phyloP scores from a whole-genome alignment of 2,888 invertebrate species.

The Syrista parreyssii region DNA sequence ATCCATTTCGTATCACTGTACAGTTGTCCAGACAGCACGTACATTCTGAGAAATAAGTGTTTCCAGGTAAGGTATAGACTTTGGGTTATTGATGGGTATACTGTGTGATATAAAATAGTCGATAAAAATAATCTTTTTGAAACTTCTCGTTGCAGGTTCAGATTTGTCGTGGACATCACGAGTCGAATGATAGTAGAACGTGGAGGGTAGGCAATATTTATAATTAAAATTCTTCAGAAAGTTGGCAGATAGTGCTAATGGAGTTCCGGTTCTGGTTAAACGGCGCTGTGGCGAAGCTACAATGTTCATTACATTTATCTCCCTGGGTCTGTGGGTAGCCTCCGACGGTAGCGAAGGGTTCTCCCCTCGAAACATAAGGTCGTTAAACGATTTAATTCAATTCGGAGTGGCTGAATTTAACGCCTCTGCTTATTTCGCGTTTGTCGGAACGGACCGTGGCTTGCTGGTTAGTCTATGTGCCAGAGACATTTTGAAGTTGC shows the following conservation, averaged over 20 bases:
- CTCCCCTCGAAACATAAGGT: conserved; percentile 56
- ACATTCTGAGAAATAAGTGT: not conserved
- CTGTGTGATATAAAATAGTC: not conserved
- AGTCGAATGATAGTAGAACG: not conserved
- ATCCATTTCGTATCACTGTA: not conserved
- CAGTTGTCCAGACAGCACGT: not conserved
- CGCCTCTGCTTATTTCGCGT: conserved; percentile 54
- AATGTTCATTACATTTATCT: conserved; percentile 63
- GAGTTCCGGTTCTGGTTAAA: conserved; percentile 49
- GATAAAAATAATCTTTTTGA: not conserved
- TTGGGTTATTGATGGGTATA: not conserved
- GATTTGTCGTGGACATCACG: not conserved
- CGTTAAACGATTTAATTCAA: conserved; percentile 65
- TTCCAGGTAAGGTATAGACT: not conserved
- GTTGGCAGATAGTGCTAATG: conserved; percentile 50
- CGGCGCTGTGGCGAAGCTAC: conserved; percentile 51
- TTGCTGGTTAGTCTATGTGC: not conserved
- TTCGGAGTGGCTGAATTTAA: conserved; percentile 56
- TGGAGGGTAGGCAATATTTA: not conserved
- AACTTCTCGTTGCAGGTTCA: not conserved
- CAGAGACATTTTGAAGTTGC: not conserved
- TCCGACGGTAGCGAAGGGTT: conserved; percentile 38
- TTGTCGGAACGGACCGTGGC: conserved; percentile 35
- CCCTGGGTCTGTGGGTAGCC: conserved; percentile 50
- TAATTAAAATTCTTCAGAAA: conserved; percentile 25